Base-by-base conservation (phyloP, 2,797 vertebrate genomes). In the Natrix natrix region DNA sequence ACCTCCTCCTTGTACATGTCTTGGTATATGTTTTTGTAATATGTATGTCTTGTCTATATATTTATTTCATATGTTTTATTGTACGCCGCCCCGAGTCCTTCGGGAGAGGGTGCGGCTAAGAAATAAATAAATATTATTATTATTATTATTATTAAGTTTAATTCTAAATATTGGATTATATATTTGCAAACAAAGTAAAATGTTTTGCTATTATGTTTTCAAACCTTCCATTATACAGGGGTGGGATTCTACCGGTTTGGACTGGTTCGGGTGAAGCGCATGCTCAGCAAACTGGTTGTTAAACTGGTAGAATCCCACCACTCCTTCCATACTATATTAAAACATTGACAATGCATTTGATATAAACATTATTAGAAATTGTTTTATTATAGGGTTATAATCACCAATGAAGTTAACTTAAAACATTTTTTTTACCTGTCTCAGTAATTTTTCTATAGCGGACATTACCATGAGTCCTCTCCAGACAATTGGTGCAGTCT, bases 401-500 rank as follows among this genome's bases (percentile, higher is more conserved):
- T 32, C 32, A 91, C 20, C 11, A 37, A 20, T 90, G 69, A 89
- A 54, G 55, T 7, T 24, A 52, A 28, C 1, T 55, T 32, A 63
- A n/a, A n/a, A 61, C 48, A 93, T 63, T 89, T 57, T 63, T 57
- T 97, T 97, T 96, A 99, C 99, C 98, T 99, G 98, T 95, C 99
- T 98, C 95, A 99, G 97, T 56, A 99, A 96, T 87, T 98, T 99
- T 96, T 99, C 99, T 95, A 99, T 95, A 13, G 99, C 99, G 90
- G 99, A 99, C 99, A 99, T 99, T 87, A 99, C 99, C 99, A 99
- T 99, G 94, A 99, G 98, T 0, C 99, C 99, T 95, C 99, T 97
- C 99, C 99, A 99, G 78, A 99, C 98, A 94, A 99, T 97, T 0
- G 99, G 99, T 12, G 98, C 97, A 20, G 96, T 96, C 28, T 99